Conservation (phyloP, 2,797 vertebrate species). For the Gallinago nigripennis region DNA sequence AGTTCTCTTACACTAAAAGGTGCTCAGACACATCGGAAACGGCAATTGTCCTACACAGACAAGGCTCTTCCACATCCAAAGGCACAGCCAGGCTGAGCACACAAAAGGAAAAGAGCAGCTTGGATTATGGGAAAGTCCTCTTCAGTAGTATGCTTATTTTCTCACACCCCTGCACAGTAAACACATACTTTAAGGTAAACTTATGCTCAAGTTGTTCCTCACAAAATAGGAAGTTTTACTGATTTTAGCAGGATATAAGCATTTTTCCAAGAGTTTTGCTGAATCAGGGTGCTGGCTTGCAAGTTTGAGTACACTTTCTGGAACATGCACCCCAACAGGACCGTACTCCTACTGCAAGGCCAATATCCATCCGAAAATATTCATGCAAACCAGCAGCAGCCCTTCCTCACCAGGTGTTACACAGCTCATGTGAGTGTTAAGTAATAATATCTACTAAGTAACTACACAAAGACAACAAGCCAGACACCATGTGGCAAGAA, state of each 20-base stretch:
- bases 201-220: neutral
- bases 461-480: neutral
- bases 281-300: neutral
- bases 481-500: neutral
- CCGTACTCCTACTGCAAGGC: neutral
- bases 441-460: neutral
- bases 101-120: neutral
- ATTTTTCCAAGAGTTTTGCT: neutral
- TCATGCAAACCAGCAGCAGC: neutral
- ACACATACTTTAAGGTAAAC: neutral
- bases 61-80: neutral
- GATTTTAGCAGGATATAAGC: neutral
- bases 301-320: neutral
- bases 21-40: neutral
- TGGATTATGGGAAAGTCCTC: neutral
- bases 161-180: neutral
- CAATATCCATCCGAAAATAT: neutral
- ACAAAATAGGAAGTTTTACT: neutral
- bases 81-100: neutral
- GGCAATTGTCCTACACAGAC: neutral
- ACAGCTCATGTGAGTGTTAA: neutral
- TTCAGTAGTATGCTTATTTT: neutral
- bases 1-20: neutral
- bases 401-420: neutral
- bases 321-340: neutral